Evolutionary conservation across 2,797 vertebrate species (phyloP), one percentile per base, ranked within the genome.

Genomic region (Chloroceryle inda): DNA sequence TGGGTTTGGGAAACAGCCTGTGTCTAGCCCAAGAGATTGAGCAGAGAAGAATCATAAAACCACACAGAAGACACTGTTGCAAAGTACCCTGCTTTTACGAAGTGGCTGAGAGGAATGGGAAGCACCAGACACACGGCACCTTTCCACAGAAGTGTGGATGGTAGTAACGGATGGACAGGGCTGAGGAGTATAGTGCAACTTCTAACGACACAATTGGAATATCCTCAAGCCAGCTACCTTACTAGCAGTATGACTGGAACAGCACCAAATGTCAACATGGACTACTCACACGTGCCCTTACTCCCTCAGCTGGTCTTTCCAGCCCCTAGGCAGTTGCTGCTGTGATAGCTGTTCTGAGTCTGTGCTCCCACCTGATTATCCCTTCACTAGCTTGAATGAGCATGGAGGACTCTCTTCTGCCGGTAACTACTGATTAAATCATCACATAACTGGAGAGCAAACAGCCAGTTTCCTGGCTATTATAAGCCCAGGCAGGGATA

Each of bases 51-150:
- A 55, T 61, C 40, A n/a, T 7, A 88, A 68, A 77, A 81, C 42
- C 33, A 33, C 24, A 29, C 4, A 29, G 17, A 80, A 81, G 40
- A 24, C 7, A 35, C 17, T 4, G 26, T 13, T 37, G 53, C 23
- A 40, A 64, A 80, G 24, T 7, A 22, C 12, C 58, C 42, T 10
- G 7, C 55, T 73, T 80, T 27, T 64, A 66, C 20, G 0, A 1
- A 40, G 61, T 4, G 18, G 38, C 52, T 58, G 56, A n/a, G 58
- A 84, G 44, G 73, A 88, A 59, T 2, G 17, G 16, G 1, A 4
- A 78, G 31, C n/a, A 63, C 24, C 0, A 0, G 4, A 59, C 31
- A 50, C 35, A 21, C 13, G 0, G 0, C 3, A n/a, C 21, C 26
- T 35, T 66, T 9, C 56, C 44, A 18, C 5, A 35, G 50, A 37